Percentiles rank a stretch among this genome's conserved stretches.
Evolutionary conservation across 2,888 invertebrate genomes (phyloP).

Genomic region (Erebia palarica): DNA sequence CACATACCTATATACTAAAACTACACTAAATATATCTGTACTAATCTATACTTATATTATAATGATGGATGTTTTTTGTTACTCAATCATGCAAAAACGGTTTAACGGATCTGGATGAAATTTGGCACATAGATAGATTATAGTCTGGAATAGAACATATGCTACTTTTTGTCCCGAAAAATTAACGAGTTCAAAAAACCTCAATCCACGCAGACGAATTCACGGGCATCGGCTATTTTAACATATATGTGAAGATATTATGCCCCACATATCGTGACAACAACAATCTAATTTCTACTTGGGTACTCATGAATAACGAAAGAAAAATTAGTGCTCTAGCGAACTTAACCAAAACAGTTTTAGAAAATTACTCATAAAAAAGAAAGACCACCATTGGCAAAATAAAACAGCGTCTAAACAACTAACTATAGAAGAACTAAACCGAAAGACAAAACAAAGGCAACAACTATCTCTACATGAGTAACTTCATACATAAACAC

Average conservation of each 20-base stretch:
- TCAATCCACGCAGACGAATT: too few species aligned
- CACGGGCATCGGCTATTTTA: too few species aligned
- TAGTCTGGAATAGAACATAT: too few species aligned
- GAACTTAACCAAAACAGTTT: neutral
- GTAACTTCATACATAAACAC: conserved; percentile 11
- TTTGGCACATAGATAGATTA: too few species aligned
- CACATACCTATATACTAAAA: neutral
- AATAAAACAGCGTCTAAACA: neutral
- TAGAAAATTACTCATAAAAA: neutral
- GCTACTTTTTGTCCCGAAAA: too few species aligned
- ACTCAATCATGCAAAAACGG: too few species aligned
- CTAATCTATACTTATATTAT: too few species aligned
- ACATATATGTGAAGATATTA: neutral
- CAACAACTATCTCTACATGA: neutral
- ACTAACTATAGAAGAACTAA: neutral
- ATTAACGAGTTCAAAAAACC: too few species aligned
- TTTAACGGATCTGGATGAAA: too few species aligned
- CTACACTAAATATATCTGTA: neutral
- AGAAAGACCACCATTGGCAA: neutral
- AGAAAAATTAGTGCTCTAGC: neutral
- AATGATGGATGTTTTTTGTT: too few species aligned
- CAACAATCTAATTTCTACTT: conserved; percentile 1
- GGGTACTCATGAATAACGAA: neutral
- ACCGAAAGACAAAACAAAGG: conserved; percentile 1
- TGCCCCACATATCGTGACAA: neutral